Evolutionary conservation across 2,113 vertebrate species (phyloP).

Genomic region (Oncorhynchus clarkii): DNA sequence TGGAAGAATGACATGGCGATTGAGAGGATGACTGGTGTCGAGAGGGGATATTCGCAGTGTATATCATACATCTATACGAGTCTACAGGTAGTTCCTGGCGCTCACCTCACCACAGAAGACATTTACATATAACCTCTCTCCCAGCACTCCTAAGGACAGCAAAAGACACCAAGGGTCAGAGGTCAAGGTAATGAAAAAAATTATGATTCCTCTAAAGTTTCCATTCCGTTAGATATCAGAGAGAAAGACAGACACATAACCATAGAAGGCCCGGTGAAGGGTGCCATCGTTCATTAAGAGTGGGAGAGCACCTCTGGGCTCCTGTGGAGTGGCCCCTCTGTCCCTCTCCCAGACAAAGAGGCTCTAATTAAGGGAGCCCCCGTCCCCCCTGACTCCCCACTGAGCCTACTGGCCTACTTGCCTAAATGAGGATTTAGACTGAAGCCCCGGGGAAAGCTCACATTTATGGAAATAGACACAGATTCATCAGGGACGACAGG

Average conservation of each 20-base stretch:
- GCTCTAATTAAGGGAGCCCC: background rate
- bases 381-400: background rate
- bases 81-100: too few species aligned
- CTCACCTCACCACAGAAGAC: background rate
- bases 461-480: conserved; percentile 2
- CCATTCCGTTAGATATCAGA: background rate
- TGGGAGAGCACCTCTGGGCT: background rate
- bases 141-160: background rate
- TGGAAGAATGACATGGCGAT: too few species aligned
- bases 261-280: background rate
- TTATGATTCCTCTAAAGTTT: background rate
- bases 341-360: background rate
- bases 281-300: background rate
- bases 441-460: background rate
- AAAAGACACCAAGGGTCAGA: background rate
- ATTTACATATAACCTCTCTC: background rate
- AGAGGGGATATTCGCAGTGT: too few species aligned
- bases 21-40: too few species aligned
- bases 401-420: conserved; percentile 1
- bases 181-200: background rate
- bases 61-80: too few species aligned
- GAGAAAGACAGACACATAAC: background rate
- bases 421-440: conserved; percentile 6
- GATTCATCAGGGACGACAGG: background rate
- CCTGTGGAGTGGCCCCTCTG: too few species aligned